Evolutionary conservation across 2,797 vertebrate species (phyloP).

Genomic region (Caiman crocodilus): DNA sequence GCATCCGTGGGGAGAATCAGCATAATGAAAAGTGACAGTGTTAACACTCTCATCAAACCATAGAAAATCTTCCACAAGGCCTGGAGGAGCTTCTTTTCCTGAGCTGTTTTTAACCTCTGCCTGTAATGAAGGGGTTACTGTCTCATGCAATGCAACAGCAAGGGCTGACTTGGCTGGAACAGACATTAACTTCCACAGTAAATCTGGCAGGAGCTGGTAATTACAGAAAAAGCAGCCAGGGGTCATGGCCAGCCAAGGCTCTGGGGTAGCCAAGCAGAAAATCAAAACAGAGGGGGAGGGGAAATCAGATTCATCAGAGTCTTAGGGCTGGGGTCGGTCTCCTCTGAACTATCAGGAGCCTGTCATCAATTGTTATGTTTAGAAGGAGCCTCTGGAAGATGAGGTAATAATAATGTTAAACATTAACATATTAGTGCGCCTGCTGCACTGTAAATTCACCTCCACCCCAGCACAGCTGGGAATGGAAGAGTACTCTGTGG

Average conservation of each 20-base stretch:
- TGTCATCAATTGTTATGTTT: constrained; percentile 81
- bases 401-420: constrained; percentile 81
- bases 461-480: constrained; percentile 72
- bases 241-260: constrained; percentile 80
- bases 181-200: constrained; percentile 81
- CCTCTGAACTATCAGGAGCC: constrained; percentile 78
- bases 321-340: constrained; percentile 71
- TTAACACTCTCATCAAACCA: neutral
- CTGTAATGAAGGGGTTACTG: constrained; percentile 78
- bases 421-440: constrained; percentile 78
- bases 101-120: constrained; percentile 40
- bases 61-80: neutral
- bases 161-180: constrained; percentile 77
- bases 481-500: constrained; percentile 48
- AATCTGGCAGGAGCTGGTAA: constrained; percentile 81
- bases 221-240: constrained; percentile 79
- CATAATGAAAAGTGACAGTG: neutral
- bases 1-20: neutral
- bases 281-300: constrained; percentile 79
- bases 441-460: constrained; percentile 73
- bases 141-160: constrained; percentile 68
- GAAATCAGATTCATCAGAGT: constrained; percentile 76
- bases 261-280: constrained; percentile 80
- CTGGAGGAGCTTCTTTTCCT: neutral
- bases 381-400: constrained; percentile 79